Conservation (phyloP, 2,113 vertebrate genomes). For the Pantherophis guttatus region DNA sequence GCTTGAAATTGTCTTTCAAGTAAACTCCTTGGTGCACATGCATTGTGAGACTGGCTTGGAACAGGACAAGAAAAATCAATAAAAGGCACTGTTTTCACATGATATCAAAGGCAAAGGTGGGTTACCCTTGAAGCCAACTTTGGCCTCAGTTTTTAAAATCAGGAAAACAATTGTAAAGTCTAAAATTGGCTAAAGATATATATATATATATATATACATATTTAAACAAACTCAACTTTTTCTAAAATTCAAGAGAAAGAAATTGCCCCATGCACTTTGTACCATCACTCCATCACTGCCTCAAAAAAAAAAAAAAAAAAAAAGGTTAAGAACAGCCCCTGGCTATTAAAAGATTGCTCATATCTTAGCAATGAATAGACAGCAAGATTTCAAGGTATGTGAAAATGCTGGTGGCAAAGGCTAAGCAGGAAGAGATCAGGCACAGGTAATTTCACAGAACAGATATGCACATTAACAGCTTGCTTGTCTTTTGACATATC, state of each 20-base stretch:
- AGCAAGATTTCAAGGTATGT: neutral
- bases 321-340: neutral
- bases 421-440: neutral
- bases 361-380: neutral
- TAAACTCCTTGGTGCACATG: neutral
- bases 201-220: neutral
- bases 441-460: neutral
- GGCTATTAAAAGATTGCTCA: neutral
- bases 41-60: neutral
- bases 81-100: neutral
- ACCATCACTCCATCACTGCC: neutral
- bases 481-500: slow-evolving; percentile 40
- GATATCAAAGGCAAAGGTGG: neutral
- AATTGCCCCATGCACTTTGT: neutral
- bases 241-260: neutral
- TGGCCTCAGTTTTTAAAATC: neutral
- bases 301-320: no score
- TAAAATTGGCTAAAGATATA: neutral
- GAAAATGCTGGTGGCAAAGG: neutral
- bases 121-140: neutral
- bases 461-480: neutral
- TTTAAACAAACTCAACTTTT: neutral
- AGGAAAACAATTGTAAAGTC: neutral
- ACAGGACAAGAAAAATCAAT: neutral
- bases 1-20: neutral